Percentiles rank a stretch among this genome's conserved stretches.
These are phyloP conservation scores for Neoniphon sammara DNA, from an alignment of 2,797 vertebrate species.

Conservation along the genomic window DNA sequence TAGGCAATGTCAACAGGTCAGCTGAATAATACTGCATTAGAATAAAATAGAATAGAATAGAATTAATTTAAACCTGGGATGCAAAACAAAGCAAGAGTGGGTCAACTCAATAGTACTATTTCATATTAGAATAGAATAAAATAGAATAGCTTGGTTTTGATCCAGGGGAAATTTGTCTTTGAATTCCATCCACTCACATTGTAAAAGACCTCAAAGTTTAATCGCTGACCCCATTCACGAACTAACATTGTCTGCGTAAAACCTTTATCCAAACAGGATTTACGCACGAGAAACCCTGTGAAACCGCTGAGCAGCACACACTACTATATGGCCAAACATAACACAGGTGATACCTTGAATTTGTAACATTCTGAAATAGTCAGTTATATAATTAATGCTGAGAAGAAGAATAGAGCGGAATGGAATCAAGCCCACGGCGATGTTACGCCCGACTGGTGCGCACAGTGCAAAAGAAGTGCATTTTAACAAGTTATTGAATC, in stretches of 20 bases:
- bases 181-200: no score
- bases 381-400: not conserved
- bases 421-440: not conserved
- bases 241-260: no score
- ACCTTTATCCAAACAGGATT: slow-evolving; percentile 36
- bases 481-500: no score
- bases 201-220: no score
- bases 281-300: slow-evolving; percentile 35
- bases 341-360: not conserved
- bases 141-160: not conserved
- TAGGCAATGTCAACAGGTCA: no score
- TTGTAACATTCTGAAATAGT: not conserved
- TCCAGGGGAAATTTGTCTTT: no score
- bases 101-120: not conserved
- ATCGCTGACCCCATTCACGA: no score
- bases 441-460: slow-evolving; percentile 35
- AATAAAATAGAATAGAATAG: not conserved
- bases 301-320: slow-evolving; percentile 1
- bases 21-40: not conserved
- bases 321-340: not conserved
- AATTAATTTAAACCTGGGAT: not conserved
- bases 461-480: not conserved
- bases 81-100: no score
- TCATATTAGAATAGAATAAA: not conserved
- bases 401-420: not conserved